phyloP scores from a whole-genome alignment of 2,797 vertebrate species.

The Aldrovandia affinis region DNA sequence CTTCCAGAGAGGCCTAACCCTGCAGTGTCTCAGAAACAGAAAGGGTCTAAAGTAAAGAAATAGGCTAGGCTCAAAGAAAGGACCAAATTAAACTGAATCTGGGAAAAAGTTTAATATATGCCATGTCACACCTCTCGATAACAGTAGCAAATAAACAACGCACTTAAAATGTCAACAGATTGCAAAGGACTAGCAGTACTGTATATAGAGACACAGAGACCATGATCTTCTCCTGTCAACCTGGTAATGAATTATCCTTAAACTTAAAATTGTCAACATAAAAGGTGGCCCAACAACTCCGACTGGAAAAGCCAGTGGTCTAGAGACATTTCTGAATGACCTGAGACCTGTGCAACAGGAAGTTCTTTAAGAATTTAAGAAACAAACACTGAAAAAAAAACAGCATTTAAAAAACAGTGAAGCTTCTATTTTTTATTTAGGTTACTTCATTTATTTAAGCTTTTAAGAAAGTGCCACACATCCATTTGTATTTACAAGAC shows the following conservation, averaged over 20 bases:
- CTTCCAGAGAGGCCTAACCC: not conserved
- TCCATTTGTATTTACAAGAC: not conserved
- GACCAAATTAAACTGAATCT: not conserved
- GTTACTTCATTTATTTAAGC: too few species aligned
- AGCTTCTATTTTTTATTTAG: not conserved
- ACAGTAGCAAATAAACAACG: not conserved
- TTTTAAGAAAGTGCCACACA: not conserved
- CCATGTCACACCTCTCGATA: not conserved
- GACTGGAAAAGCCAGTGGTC: not conserved
- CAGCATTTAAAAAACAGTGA: not conserved
- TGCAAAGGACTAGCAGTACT: too few species aligned
- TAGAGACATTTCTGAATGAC: not conserved
- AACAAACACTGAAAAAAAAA: too few species aligned
- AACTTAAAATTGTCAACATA: not conserved
- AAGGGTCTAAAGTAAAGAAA: not conserved
- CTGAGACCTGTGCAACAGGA: too few species aligned
- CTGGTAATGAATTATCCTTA: not conserved
- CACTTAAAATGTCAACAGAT: not conserved
- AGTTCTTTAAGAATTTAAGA: too few species aligned
- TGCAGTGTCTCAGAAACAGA: not conserved
- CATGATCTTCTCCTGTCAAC: not conserved
- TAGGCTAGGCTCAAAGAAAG: not conserved
- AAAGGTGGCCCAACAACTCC: not conserved
- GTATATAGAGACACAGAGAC: not conserved
- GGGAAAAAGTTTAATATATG: not conserved